Base-by-base conservation (phyloP, 2,113 vertebrate genomes). In the Ammodytes marinus region DNA sequence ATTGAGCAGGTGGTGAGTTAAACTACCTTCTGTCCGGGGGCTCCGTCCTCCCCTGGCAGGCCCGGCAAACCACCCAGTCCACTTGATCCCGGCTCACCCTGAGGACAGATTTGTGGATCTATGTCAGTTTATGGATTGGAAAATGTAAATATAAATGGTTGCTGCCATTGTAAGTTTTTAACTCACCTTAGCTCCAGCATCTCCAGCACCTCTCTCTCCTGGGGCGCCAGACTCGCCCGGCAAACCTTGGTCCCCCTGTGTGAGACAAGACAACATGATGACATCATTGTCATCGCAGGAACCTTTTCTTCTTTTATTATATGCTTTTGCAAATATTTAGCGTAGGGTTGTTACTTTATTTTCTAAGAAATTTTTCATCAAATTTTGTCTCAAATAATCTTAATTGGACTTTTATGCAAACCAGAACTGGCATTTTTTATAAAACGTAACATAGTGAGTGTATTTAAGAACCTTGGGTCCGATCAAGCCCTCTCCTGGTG, bases 11-110 rank as follows among this genome's bases (percentile, higher is more conserved):
- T 19, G 61, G 52, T 57, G 45, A 12, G 43, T 40, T 0, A 9
- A 58, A 43, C 3, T 91, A 96, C 96, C 95, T 97, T 97, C 90
- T 96, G 96, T 86, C 96, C 96, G 9, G 95, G 95, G 1, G 94
- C 96, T 57, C 96, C 97, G 7, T 97, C 96, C 89, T 97, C 95
- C 69, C 96, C 96, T 19, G 96, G 96, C 82, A 97, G 92, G 39
- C 95, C 96, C 4, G 96, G 97, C 53, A 97, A 91, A 58, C 96
- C 97, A 47, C 94, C 92, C 13, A 95, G 60, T 68, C 96, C 96
- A 43, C 94, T 58, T 57, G 94, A 86, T 65, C 96, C 96, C 45
- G 96, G 96, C 69, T 96, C 96, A 57, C 96, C 96, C 96, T 97
- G 86, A 69, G 70, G 58, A 90, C 49, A 86, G 3, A 90, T 54